Conservation (phyloP, 1,140 invertebrate genomes). For the Drosophila elegans region DNA sequence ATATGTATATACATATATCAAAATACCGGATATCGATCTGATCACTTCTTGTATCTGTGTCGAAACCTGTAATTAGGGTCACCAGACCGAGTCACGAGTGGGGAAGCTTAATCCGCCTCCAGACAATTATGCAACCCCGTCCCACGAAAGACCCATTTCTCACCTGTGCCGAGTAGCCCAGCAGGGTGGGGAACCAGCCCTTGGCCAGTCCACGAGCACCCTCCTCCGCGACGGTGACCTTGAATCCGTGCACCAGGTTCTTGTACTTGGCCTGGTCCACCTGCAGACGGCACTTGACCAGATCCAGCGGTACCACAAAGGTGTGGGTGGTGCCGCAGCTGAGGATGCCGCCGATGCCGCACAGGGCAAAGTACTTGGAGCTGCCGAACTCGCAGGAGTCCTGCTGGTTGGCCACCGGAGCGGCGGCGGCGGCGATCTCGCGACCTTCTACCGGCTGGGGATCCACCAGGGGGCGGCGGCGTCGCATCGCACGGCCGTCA, state of each 20-base stretch:
- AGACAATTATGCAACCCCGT: constrained; percentile 12
- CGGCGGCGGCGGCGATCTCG: constrained; percentile 87
- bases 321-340: constrained; percentile 96
- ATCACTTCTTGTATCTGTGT: neutral
- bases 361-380: constrained; percentile 95
- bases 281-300: constrained; percentile 95
- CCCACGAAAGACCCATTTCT: constrained; percentile 1
- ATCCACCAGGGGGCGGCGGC: constrained; percentile 69
- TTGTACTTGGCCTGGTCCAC: constrained; percentile 91
- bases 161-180: constrained; percentile 93
- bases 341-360: constrained; percentile 96
- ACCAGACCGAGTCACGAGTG: constrained; percentile 29
- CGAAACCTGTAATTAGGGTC: constrained; percentile 17
- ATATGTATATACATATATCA: too few relatives aligned
- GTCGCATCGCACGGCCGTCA: constrained; percentile 88
- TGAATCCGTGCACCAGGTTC: constrained; percentile 89
- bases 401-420: constrained; percentile 85
- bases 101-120: neutral
- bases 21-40: neutral
- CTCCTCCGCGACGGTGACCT: constrained; percentile 89
- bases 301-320: constrained; percentile 96
- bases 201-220: constrained; percentile 89
- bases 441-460: constrained; percentile 86
- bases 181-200: constrained; percentile 93
- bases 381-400: constrained; percentile 97